Evolutionary conservation across 2,797 vertebrate genomes (phyloP), one percentile per base, ranked within the genome.

Genomic region (Acrossocheilus fasciatus): DNA sequence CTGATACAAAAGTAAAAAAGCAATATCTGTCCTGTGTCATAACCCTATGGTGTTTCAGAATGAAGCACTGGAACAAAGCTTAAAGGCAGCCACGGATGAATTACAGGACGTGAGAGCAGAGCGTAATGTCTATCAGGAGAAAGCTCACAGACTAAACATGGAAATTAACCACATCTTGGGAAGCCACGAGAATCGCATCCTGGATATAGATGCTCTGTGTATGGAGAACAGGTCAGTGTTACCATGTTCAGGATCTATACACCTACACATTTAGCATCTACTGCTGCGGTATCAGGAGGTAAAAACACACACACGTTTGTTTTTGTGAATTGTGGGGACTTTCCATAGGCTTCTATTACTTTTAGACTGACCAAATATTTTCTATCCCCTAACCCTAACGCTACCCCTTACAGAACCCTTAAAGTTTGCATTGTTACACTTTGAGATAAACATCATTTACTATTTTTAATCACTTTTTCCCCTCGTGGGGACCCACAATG

Each of bases 141-240:
- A 97, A 75, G 94, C 96, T 26, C 96, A 96, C 75, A 94, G 96
- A 87, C 92, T 97, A 59, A 97, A 97, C 91, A 93, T 96, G 84
- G 96, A 97, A 88, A 94, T 97, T 11, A 97, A 96, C 91, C 96
- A 96, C 57, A 94, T 97, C 86, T 91, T 97, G 75, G 95, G 96
- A 1, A 96, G 95, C 4, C 94, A 97, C 0, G 95, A 96, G 79
- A 95, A 95, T 81, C 96, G 96, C 3, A 95, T 97, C 86, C 95
- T 97, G 0, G 96, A 97, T 0, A 88, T 97, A 66, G 96, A 97
- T 17, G 96, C 96, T 23, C 90, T 97, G 0, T 97, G 96, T 82
- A 97, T 97, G 96, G 96, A 97, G 91, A 97, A 97, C 91, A 95
- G 96, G 96, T 92, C 62, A 89, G 95, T 89, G 75, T 8, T 20